A percentile compares a stretch with the other conserved stretches of the same genome.
Conservation (phyloP, 2,888 invertebrate species). For the Acleris laterana region DNA sequence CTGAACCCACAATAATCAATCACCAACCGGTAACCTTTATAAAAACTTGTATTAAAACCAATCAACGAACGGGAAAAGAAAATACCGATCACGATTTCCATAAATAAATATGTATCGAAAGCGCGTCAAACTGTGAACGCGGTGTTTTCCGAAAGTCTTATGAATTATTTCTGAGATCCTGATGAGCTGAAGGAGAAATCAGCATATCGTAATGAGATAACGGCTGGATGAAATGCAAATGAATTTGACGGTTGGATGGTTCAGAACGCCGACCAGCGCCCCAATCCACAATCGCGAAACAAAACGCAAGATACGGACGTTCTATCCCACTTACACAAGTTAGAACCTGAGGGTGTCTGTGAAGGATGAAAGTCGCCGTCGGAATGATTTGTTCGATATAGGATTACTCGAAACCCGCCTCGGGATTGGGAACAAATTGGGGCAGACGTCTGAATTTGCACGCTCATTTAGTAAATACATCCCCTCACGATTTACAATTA, state of each 20-base stretch:
- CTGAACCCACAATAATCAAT: slow-evolving; percentile 16
- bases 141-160: slow-evolving; percentile 51
- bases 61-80: slow-evolving; percentile 25
- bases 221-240: slow-evolving; percentile 71
- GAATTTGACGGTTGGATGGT: slow-evolving; percentile 56
- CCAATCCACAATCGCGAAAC: slow-evolving; percentile 8
- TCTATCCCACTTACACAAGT: slow-evolving; percentile 17
- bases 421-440: slow-evolving; percentile 63
- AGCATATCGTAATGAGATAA: slow-evolving; percentile 70
- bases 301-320: slow-evolving; percentile 18
- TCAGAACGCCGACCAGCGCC: slow-evolving; percentile 10
- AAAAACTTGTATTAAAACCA: slow-evolving; percentile 23
- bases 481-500: slow-evolving; percentile 52
- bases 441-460: slow-evolving; percentile 60
- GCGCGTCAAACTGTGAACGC: slow-evolving; percentile 39
- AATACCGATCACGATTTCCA: slow-evolving; percentile 48
- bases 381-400: slow-evolving; percentile 13
- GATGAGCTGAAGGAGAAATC: slow-evolving; percentile 52
- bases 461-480: slow-evolving; percentile 63
- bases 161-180: slow-evolving; percentile 58
- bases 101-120: slow-evolving; percentile 52
- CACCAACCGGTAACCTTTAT: slow-evolving; percentile 16
- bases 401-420: slow-evolving; percentile 42
- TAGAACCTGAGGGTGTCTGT: slow-evolving; percentile 4
- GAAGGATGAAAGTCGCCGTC: slow-evolving; percentile 11